These are phyloP conservation scores for Planococcus citri DNA, from an alignment of 1,140 invertebrate genomes.

Conservation along the genomic window DNA sequence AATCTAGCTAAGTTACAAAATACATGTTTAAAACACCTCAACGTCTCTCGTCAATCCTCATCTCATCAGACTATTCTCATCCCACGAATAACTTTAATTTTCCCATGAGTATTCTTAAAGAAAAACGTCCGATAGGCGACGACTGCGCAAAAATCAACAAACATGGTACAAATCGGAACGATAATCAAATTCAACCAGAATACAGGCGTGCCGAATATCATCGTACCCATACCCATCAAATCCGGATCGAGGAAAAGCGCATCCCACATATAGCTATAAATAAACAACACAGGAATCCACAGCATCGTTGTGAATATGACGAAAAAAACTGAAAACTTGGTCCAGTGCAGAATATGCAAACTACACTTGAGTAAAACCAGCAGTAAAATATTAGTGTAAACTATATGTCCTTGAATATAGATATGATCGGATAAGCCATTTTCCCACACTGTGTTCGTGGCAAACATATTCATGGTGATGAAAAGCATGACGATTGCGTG, in stretches of 20 bases:
- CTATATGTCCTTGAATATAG: conserved; percentile 8
- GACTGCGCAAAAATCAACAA: background rate
- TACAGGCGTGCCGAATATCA: background rate
- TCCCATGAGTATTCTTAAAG: too few relatives aligned
- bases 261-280: background rate
- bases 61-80: too few relatives aligned
- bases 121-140: background rate
- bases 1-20: too few relatives aligned
- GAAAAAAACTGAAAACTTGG: background rate
- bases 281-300: conserved; percentile 3
- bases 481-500: conserved; percentile 15
- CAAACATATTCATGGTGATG: background rate
- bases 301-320: background rate
- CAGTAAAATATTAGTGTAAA: conserved; percentile 15
- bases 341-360: background rate
- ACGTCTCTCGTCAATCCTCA: too few relatives aligned
- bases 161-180: background rate
- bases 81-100: too few relatives aligned
- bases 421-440: background rate
- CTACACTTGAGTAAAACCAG: background rate
- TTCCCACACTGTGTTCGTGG: background rate
- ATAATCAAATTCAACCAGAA: background rate
- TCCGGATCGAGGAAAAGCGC: background rate
- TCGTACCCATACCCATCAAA: background rate
- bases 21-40: too few relatives aligned